Conservation (phyloP, 2,113 vertebrate species). For the Astatotilapia flaviijosephi region DNA sequence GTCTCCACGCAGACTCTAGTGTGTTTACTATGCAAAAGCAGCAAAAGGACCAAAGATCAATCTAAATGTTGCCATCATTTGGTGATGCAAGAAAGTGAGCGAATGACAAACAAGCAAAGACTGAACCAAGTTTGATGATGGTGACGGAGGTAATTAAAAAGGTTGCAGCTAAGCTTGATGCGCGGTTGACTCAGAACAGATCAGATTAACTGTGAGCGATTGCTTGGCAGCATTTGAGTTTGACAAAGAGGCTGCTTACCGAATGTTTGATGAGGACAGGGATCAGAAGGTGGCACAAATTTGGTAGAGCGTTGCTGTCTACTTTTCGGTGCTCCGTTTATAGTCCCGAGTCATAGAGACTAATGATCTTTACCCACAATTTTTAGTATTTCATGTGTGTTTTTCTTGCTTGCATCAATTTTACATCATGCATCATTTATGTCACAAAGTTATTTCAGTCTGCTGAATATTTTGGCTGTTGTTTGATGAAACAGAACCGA, state of each 20-base stretch:
- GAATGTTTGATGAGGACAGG: not conserved
- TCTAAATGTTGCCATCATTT: not conserved
- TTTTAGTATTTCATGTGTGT: not conserved
- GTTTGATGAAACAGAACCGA: not conserved
- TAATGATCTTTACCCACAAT: not conserved
- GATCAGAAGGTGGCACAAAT: not conserved
- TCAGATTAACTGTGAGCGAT: not conserved
- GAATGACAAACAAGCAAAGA: not conserved
- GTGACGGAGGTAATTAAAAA: not conserved
- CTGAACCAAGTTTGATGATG: not conserved
- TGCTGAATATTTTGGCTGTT: not conserved
- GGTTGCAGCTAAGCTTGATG: not conserved
- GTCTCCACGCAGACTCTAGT: constrained; percentile 16
- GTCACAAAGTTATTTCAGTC: not conserved
- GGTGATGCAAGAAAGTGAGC: not conserved
- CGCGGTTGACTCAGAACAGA: not conserved
- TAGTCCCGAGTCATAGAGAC: not conserved
- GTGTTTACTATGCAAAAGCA: constrained; percentile 52
- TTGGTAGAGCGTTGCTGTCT: not conserved
- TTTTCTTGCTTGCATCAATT: not conserved
- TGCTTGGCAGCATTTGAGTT: not conserved
- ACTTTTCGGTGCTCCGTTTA: not conserved
- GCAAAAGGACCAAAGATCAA: not conserved
- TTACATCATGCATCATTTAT: not conserved
- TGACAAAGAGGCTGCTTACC: not conserved